Conservation (phyloP, 2,113 vertebrate species). For the Coregonus clupeaformis region DNA sequence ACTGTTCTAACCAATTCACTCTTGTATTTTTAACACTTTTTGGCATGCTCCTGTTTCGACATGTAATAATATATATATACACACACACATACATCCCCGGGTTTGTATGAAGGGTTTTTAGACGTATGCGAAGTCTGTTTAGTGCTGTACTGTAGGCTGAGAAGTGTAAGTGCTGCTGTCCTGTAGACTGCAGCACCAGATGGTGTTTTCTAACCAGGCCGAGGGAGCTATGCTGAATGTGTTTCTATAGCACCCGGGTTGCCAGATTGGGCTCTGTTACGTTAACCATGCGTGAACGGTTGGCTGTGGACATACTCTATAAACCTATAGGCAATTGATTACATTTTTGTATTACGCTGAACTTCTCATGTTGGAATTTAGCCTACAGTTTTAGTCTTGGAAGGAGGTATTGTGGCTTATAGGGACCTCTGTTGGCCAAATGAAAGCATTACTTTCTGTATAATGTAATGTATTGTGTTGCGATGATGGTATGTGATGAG, state of each 20-base stretch:
- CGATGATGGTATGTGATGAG: not conserved
- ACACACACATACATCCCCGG: too few relatives aligned
- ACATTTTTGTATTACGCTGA: too few relatives aligned
- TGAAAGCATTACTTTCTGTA: not conserved
- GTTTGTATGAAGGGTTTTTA: not conserved
- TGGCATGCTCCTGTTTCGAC: not conserved
- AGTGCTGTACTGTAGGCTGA: not conserved
- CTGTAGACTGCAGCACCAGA: constrained; percentile 22
- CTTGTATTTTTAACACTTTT: not conserved
- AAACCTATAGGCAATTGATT: not conserved
- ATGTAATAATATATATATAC: too few relatives aligned
- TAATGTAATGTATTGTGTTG: not conserved
- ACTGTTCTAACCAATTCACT: not conserved
- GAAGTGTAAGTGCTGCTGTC: too few relatives aligned
- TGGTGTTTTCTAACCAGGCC: constrained; percentile 27
- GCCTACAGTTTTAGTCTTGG: not conserved
- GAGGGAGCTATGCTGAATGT: constrained; percentile 11
- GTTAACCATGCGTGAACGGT: not conserved
- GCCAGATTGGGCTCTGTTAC: constrained; percentile 18
- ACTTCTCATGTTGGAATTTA: not conserved
- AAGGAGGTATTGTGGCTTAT: not conserved
- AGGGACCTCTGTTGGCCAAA: not conserved
- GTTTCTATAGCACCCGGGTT: not conserved
- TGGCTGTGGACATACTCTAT: not conserved
- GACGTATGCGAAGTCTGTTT: too few relatives aligned